Evolutionary conservation across 1,140 invertebrate genomes (phyloP).

Genomic region (Drosophila tani): DNA sequence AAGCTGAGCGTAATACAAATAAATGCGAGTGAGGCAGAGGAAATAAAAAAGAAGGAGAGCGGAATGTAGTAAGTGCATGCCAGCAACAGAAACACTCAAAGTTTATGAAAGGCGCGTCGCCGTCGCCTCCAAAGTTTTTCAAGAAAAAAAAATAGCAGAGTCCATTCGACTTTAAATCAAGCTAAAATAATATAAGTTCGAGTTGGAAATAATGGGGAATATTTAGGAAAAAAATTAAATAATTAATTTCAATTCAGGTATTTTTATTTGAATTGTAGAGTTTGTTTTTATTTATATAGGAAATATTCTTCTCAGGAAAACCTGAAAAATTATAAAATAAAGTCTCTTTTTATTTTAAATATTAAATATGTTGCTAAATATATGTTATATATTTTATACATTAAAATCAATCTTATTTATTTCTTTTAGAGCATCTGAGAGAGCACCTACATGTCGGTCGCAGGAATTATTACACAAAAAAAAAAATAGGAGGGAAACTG

Average conservation of each 20-base stretch:
- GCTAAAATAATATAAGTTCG: not conserved
- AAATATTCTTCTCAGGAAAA: too few species aligned
- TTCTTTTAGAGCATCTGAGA: not conserved
- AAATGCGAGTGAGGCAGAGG: slow-evolving; percentile 57
- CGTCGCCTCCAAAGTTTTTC: slow-evolving; percentile 70
- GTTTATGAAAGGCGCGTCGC: slow-evolving; percentile 78
- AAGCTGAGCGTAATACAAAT: slow-evolving; percentile 76
- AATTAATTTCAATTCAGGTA: not conserved
- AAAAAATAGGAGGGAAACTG: not conserved
- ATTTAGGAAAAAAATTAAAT: not conserved
- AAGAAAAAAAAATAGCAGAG: not conserved
- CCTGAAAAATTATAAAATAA: too few species aligned
- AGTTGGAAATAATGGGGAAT: not conserved
- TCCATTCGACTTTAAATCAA: not conserved
- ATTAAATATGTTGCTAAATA: too few species aligned
- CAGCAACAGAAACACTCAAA: slow-evolving; percentile 80
- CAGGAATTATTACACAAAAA: not conserved
- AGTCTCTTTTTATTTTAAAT: too few species aligned
- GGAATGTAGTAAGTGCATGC: slow-evolving; percentile 75
- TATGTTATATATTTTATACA: too few species aligned
- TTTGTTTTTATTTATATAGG: too few species aligned
- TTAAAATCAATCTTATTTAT: too few species aligned
- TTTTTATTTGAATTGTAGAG: too few species aligned
- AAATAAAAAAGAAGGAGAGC: slow-evolving; percentile 11
- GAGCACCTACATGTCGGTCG: not conserved